Evolutionary conservation across 2,888 invertebrate species (phyloP).

Genomic region (Phymatocera aterrima): DNA sequence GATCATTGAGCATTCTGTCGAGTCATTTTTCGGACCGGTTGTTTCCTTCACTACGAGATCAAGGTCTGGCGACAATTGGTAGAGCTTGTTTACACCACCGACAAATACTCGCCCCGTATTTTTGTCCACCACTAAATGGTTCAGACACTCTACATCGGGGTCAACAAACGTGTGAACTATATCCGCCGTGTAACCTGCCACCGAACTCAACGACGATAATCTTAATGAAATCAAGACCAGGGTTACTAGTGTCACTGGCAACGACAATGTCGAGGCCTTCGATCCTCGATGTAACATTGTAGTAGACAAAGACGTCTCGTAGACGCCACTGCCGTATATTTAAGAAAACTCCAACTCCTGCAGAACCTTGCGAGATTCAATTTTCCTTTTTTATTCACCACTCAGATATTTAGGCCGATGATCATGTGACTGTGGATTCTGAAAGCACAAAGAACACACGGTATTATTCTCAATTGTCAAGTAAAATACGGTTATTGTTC

Average conservation of each 20-base stretch:
- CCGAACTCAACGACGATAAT: constrained; percentile 19
- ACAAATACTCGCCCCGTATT: constrained; percentile 93
- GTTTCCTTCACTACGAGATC: constrained; percentile 86
- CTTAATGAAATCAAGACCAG: background rate
- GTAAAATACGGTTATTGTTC: background rate
- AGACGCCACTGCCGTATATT: constrained; percentile 24
- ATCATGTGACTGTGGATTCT: constrained; percentile 5
- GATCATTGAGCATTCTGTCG: constrained; percentile 90
- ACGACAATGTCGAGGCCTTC: background rate
- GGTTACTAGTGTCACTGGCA: constrained; percentile 4
- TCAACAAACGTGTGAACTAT: constrained; percentile 84
- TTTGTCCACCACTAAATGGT: constrained; percentile 94
- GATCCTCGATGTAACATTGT: constrained; percentile 18
- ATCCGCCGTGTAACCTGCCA: constrained; percentile 73
- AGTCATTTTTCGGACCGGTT: constrained; percentile 93
- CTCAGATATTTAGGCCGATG: background rate
- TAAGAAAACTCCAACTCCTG: constrained; percentile 10
- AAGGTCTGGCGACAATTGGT: constrained; percentile 93
- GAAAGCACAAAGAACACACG: background rate
- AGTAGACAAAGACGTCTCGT: constrained; percentile 8
- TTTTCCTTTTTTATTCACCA: background rate
- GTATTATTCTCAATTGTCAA: background rate
- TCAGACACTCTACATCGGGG: constrained; percentile 83
- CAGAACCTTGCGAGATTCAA: background rate
- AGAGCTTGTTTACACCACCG: constrained; percentile 94